Evolutionary conservation across 2,797 vertebrate genomes (phyloP), one percentile per base, ranked within the genome.

Genomic region (Sebastes aleutianus): DNA sequence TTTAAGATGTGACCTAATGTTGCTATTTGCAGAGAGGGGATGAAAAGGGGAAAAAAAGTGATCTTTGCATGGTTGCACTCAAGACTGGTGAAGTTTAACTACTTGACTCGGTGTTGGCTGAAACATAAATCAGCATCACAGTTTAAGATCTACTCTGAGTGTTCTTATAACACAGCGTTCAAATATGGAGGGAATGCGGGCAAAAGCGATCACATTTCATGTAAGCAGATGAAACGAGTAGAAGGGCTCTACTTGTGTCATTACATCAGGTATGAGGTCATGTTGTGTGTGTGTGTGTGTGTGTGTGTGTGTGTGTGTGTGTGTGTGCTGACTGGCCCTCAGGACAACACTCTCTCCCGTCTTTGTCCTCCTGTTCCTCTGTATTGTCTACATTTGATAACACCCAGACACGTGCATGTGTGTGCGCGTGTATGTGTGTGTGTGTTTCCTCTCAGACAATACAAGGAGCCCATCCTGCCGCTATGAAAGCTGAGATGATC

Each of bases 321-420:
- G 39, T 34, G 68, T 59, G 39, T 31, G 64, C 58, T 74, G 64
- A 53, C 70, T 65, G 77, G 73, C 83, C 87, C 85, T 86, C 68
- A 88, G 91, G 88, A 91, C 82, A 81, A 88, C 86, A 88, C 91
- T 93, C 94, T 94, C 93, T 89, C 92, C 87, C 84, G 86, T 88
- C 79, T 64, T 76, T 93, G 95, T 96, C 95, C 82, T 95, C 93
- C 78, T 83, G 74, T 32, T 91, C 95, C 91, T 92, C 80, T 90
- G 92, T 90, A 93, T 95, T 94, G 93, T 95, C 92, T 93, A 79
- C 53, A 71, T 78, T 81, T 69, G 92, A 95, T 93, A 94, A 94
- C 93, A 94, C 85, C 79, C 80, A 92, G 87, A 91, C 88, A 88
- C 85, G 76, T 84, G 89, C 69, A 77, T 82, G 77, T 74, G 78